Evolutionary conservation across 2,113 vertebrate species (phyloP), one percentile per base, ranked within the genome.

Genomic region (Pitta sordida): DNA sequence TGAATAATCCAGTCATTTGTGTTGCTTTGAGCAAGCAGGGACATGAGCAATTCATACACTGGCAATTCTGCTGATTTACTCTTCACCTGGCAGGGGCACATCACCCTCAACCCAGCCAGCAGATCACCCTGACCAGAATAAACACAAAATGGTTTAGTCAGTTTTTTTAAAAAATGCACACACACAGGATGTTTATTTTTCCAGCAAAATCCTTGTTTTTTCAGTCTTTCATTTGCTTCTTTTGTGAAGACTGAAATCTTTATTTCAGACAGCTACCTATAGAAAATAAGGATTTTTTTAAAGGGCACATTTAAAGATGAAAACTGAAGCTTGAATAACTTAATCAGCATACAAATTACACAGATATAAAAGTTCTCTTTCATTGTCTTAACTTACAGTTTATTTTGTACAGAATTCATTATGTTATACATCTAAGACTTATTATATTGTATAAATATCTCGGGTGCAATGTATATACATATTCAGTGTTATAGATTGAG

Each of bases 111-210:
- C 62, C 79, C 67, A 18, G 29, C 8, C 86, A 80, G 83, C 56
- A 91, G 64, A 51, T 60, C 58, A n/a, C 18, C 49, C 67, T 85
- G 22, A 64, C 43, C 78, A 64, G 15, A 21, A 49, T 1, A 13
- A 58, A 60, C 2, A 34, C 60, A 62, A 86, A 96, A 96, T n/a
- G 34, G 59, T 58, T 58, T 20, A 88, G 43, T 91, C 39, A 46
- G 22, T 12, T 30, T 26, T 37, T 26, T 19, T 3, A 15, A 27
- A 55, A 77, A 79, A 59, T 55, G 3, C 76, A 68, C 46, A 64
- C 39, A 62, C 96, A 95, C 79, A 86, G 89, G 13, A 56, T 55
- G 60, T 97, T 98, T 97, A 97, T 98, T 97, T 96, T 83, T 95
- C 91, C 75, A 94, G 96, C 90, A 97, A 96, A 96, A 95, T 95